A percentile compares a stretch with the other conserved stretches of the same genome.
These are phyloP conservation scores for Apamea crenata DNA, from an alignment of 2,888 invertebrate genomes.

Conservation along the genomic window DNA sequence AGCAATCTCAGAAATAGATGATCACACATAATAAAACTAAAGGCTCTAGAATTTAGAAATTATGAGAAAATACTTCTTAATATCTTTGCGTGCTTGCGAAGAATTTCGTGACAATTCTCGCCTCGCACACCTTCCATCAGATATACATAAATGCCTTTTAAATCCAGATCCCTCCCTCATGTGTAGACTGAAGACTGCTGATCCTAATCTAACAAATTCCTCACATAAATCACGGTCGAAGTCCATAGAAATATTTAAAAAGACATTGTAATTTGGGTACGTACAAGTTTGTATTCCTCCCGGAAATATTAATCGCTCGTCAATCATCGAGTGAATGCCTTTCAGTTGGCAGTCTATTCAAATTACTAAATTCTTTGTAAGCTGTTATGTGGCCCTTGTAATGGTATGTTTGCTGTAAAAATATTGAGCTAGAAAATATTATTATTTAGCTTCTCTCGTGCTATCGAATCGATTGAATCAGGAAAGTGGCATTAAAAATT, in stretches of 20 bases:
- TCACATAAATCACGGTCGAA: background rate
- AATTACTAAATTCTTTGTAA: slow-evolving; percentile 12
- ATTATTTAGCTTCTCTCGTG: background rate
- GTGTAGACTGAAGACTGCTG: background rate
- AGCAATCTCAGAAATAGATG: too few species aligned
- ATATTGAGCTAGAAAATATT: slow-evolving; percentile 15
- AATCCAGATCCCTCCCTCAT: background rate
- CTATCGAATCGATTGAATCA: slow-evolving; percentile 1
- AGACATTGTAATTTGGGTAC: background rate
- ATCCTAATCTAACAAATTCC: background rate
- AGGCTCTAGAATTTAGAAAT: too few species aligned
- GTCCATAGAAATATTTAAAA: background rate
- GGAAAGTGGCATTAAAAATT: background rate
- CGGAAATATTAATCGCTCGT: slow-evolving; percentile 39
- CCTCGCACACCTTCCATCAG: background rate
- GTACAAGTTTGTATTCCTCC: background rate
- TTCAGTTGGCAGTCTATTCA: slow-evolving; percentile 4
- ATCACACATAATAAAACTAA: too few species aligned
- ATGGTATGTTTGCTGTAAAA: slow-evolving; percentile 15
- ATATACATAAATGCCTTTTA: background rate
- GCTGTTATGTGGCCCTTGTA: slow-evolving; percentile 6
- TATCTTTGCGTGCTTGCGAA: too few species aligned
- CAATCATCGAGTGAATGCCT: slow-evolving; percentile 33
- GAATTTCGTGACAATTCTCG: background rate
- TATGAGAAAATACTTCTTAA: too few species aligned